phyloP scores from a whole-genome alignment of 2,797 vertebrate species.

The Syngnathus acus region DNA sequence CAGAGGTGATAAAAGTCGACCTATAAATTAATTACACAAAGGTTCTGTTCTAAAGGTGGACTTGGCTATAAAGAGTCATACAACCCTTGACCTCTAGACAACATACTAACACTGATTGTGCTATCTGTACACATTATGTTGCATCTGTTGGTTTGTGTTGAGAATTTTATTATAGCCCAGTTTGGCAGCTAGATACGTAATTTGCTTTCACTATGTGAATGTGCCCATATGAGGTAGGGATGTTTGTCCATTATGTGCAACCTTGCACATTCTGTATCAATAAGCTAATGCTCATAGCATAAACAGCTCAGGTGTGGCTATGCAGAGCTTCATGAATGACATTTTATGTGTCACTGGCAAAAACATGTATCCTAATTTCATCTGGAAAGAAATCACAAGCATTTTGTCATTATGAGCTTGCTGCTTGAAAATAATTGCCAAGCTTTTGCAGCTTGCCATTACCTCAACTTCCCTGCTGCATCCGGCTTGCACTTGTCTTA shows the following conservation, averaged over 20 bases:
- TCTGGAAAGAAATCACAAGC: not conserved
- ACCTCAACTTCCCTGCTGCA: conserved; percentile 1
- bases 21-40: not conserved
- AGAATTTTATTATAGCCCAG: not conserved
- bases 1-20: not conserved
- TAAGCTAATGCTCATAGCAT: not conserved
- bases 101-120: conserved; percentile 32
- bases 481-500: not conserved
- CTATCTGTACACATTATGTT: conserved; percentile 4
- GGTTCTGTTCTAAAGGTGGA: not conserved
- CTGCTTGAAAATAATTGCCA: not conserved
- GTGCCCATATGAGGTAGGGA: conserved; percentile 4
- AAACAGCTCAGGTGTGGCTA: conserved; percentile 20
- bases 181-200: not conserved
- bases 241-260: not conserved
- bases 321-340: conserved; percentile 17
- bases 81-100: not conserved
- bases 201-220: not conserved
- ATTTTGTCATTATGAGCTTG: not conserved
- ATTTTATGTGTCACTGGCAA: conserved; percentile 36
- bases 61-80: not conserved
- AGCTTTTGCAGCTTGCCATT: not conserved
- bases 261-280: too few species aligned
- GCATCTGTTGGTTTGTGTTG: not conserved
- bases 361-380: not conserved